Base-by-base conservation (phyloP, 2,113 vertebrate genomes). In the Hystrix cristata region DNA sequence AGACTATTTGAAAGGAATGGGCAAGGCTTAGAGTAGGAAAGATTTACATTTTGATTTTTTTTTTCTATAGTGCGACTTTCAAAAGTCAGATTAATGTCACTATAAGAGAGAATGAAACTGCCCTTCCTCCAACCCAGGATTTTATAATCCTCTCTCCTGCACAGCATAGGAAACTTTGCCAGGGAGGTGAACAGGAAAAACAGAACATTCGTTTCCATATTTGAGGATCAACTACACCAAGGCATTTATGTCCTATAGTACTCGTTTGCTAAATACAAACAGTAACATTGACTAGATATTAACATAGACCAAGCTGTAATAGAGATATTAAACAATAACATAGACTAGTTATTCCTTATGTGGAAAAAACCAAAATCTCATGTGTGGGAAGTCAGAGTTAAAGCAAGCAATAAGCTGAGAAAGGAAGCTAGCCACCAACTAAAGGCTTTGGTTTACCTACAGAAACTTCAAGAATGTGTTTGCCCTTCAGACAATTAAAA, bases 1-100 rank as follows among this genome's bases (percentile, higher is more conserved):
- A 96, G 90, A 80, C 55, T 94, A 76, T 72, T 85, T 97, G 95
- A 86, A 95, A 97, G 74, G 55, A 95, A 94, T 62, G 25, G 18
- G 4, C 8, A 86, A 57, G 21, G 9, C n/a, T 60, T 55, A 71
- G 48, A 31, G 25, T 34, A 21, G 34, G 8, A 79, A 29, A 92
- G 19, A 23, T 84, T 80, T 62, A 55, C 13, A 1, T 55, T 84
- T 76, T 81, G 14, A n/a, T 18, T 85, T 85, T 74, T 71, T 62
- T 38, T 76, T 94, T 82, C 23, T 29, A 19, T 6, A 93, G 23
- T 51, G 6, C 4, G 76, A 5, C 23, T 78, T 92, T 92, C 38
- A 76, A 59, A 87, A 67, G 4, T 46, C 21, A 46, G 74, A 71
- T 21, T 23, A 53, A 21, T 53, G 67, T 69, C 43, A 38, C 3